Conservation (phyloP, 2,888 invertebrate genomes). For the Cryptocheilus praepositus region DNA sequence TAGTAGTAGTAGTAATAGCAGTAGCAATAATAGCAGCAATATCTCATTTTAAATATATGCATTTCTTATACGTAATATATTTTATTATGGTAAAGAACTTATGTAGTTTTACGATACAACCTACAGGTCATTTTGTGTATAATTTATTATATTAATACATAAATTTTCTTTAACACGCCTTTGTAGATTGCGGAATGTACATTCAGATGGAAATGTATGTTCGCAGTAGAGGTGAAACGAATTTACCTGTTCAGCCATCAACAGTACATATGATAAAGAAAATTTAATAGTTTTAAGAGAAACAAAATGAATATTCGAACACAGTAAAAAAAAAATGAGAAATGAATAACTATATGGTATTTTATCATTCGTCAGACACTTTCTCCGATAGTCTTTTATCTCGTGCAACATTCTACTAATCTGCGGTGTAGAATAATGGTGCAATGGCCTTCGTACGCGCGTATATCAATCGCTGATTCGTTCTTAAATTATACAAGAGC, state of each 20-base stretch:
- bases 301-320: too few species aligned
- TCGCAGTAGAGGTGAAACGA: too few species aligned
- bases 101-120: conserved; percentile 55
- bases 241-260: too few species aligned
- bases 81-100: conserved; percentile 56
- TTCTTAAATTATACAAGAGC: too few species aligned
- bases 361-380: neutral
- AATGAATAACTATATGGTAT: neutral
- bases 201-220: too few species aligned
- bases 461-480: too few species aligned
- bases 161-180: conserved; percentile 46
- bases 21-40: conserved; percentile 12
- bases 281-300: too few species aligned
- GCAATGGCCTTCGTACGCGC: too few species aligned
- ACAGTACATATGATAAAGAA: too few species aligned
- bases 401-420: neutral
- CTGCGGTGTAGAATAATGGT: neutral
- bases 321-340: too few species aligned
- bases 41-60: conserved; percentile 57
- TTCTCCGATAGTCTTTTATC: neutral
- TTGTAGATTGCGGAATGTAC: conserved; percentile 41
- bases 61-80: conserved; percentile 58
- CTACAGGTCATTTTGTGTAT: conserved; percentile 60
- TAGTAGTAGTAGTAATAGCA: too few species aligned
- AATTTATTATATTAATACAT: conserved; percentile 57